phyloP scores from a whole-genome alignment of 2,797 vertebrate species.

The Protonibea diacanthus region DNA sequence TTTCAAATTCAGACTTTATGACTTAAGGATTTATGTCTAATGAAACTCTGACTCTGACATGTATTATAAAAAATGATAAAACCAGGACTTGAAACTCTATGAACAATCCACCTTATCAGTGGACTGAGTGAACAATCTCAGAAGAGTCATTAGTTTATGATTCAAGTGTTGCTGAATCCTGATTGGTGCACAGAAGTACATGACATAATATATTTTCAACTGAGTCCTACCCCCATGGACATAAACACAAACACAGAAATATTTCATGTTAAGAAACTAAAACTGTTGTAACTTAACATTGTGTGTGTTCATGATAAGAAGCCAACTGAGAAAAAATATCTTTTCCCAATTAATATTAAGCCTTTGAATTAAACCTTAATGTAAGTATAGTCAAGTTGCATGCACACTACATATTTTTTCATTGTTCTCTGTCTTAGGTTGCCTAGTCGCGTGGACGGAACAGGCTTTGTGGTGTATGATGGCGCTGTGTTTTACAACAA shows the following conservation, averaged over 20 bases:
- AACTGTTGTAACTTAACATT: neutral
- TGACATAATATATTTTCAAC: neutral
- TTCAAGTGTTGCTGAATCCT: neutral
- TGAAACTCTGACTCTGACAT: neutral
- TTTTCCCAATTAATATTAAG: neutral
- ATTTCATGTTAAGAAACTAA: neutral
- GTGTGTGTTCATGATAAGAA: neutral
- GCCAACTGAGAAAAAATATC: neutral
- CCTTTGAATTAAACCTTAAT: neutral
- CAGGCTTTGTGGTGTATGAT: constrained; percentile 95
- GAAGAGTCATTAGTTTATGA: neutral
- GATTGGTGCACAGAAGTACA: neutral
- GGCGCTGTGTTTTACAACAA: constrained; percentile 97
- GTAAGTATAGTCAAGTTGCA: neutral
- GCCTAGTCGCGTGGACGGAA: constrained; percentile 94
- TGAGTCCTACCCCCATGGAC: no score
- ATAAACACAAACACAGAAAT: no score
- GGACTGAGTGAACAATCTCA: no score
- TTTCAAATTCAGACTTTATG: neutral
- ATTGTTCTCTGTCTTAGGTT: constrained; percentile 75
- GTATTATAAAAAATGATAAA: neutral
- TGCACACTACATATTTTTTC: neutral
- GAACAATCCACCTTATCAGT: neutral
- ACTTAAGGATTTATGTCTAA: neutral
- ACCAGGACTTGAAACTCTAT: neutral